Evolutionary conservation across 2,797 vertebrate species (phyloP).

Genomic region (Setipinna tenuifilis): DNA sequence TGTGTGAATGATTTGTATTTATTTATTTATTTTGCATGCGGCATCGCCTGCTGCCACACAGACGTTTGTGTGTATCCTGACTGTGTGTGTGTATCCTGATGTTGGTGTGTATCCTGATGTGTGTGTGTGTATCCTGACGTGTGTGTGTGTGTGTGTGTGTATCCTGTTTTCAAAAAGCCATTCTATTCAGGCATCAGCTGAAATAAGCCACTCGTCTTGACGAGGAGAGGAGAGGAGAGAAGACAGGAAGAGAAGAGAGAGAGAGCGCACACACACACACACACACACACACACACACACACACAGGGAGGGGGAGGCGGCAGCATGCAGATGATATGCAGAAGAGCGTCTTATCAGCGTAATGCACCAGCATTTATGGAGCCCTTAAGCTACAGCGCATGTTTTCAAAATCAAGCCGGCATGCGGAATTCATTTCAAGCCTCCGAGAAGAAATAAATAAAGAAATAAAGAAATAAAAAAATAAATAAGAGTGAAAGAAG

Average conservation of each 20-base stretch:
- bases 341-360: constrained; percentile 67
- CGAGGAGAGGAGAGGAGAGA: background rate
- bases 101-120: no score
- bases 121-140: no score
- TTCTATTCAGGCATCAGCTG: constrained; percentile 70
- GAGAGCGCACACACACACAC: background rate
- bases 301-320: background rate
- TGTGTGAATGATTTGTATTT: constrained; percentile 51
- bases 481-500: background rate
- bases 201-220: constrained; percentile 64
- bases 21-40: constrained; percentile 34
- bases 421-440: constrained; percentile 59
- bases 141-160: background rate
- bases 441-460: constrained; percentile 41
- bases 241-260: background rate
- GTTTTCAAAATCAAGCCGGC: constrained; percentile 65
- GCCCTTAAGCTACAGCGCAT: constrained; percentile 37
- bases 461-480: constrained; percentile 27
- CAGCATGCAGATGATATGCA: constrained; percentile 59
- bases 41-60: background rate
- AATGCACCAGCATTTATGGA: constrained; percentile 67
- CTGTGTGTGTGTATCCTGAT: no score
- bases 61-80: background rate
- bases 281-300: constrained; percentile 7
- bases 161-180: constrained; percentile 46